Base-by-base conservation (phyloP, 2,888 invertebrate species). In the Aphodius granarius region DNA sequence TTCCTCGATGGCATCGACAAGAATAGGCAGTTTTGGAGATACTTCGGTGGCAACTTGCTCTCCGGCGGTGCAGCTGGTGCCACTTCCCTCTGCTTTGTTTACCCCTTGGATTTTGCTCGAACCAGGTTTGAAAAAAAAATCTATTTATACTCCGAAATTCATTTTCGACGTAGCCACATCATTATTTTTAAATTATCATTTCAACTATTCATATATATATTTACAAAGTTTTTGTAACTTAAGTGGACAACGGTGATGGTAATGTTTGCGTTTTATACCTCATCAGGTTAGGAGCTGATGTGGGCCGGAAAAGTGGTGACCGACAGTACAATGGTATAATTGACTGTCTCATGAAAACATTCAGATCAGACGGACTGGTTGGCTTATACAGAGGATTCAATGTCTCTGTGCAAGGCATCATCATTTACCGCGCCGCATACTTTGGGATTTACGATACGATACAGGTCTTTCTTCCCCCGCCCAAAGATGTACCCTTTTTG, bases 361-460 rank as follows among this genome's bases (percentile, higher is more conserved):
- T 92, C 90, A 95, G 94, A 88, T 89, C 93, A 80, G 97, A 97
- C 85, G 97, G 97, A 78, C 86, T 96, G 65, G 84, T 86, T 80
- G 97, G 97, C 83, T 90, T 98, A 80, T 98, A 98, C 92, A 92
- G 95, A 88, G 97, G 97, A 78, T 97, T 98, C 90, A 93, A 94
- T 83, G 97, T 97, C 82, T 97, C 97, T 77, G 97, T 97, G 80
- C 97, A 97, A 89, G 97, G 97, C 87, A 97, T 97, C 89, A 95
- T 97, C 85, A 97, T 97, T 89, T 98, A 97, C 91, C 94, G 97
- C 87, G 97, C 97, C 70, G 91, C 96, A 77, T 97, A 97, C 92
- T 97, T 97, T 89, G 97, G 97, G 79, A 95, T 97, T 92, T 97
- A 96, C 89, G 97, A 97, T 89, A 97, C 97, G 75, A 96, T 96